Base-by-base conservation (phyloP, 30 jellyfish, hydroid and myxozoan genomes). In the Hydractinia echinata region DNA sequence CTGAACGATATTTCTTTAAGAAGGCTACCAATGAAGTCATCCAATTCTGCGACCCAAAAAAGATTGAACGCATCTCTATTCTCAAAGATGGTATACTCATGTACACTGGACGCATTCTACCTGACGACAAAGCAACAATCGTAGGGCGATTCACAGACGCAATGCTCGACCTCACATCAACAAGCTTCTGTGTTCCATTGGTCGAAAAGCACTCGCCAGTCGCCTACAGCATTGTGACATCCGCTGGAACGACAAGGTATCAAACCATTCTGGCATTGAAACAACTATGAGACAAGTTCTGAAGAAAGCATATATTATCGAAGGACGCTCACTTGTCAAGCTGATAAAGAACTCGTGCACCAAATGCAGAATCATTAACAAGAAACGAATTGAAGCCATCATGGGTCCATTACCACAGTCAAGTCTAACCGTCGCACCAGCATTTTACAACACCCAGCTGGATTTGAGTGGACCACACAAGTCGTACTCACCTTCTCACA, bases 91-190 rank as follows among this genome's bases (percentile, higher is more conserved):
- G 18, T 1, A 74, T 74, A 5, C 21, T 74, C 7, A 5, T 74
- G 9, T 74, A 74, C 72, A 74, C 10, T 4, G 83, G 83, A 49
- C 73, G 83, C 51, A 74, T 74, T 51, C 83, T 74, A 7, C 76
- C 83, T 8, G 11, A 51, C 44, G 76, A 74, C 5, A 13, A 6
- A 14, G 83, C 53, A 7, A 4, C 83, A 8, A 74, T 74, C 4
- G 83, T 74, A 1, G 83, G 83, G 4, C 4, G 73, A 51, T 74
- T 21, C 73, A 74, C 83, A 0, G 5, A 51, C 1, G 72, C 83
- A 4, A 74, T 74, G 73, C 6, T 15, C 13, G 83, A 74, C n/a
- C 72, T 74, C 10, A 48, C 83, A 74, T 20, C 72, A 4, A 30
- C 73, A 20, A 20, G 20, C 48, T 74, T 74, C n/a, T 74, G 83